Percentiles rank a stretch among this genome's conserved stretches.
phyloP scores from a whole-genome alignment of 2,113 vertebrate species.

The Carettochelys insculpta region DNA sequence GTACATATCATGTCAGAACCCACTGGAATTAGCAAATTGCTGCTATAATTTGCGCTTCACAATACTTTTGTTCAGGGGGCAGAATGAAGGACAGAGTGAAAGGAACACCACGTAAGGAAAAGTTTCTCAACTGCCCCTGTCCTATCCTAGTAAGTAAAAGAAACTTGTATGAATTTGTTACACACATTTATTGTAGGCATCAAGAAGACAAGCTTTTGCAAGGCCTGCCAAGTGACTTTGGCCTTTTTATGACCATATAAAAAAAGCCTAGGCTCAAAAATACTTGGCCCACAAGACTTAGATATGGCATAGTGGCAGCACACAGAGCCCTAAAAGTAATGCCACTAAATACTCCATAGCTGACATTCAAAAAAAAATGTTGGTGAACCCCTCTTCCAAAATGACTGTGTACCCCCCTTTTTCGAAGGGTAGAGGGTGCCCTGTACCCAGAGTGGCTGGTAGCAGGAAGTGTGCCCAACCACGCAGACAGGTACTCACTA shows the following conservation, averaged over 20 bases:
- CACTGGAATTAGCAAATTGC: fast-evolving
- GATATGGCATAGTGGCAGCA: neutral
- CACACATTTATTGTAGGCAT: neutral
- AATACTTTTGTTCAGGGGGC: neutral
- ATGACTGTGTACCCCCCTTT: neutral
- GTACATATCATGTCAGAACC: neutral
- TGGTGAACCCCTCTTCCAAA: neutral
- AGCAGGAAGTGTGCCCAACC: neutral
- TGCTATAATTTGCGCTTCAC: neutral
- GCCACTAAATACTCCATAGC: neutral
- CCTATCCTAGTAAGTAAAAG: neutral
- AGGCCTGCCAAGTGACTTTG: neutral
- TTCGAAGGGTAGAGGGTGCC: neutral
- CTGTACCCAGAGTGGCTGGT: neutral
- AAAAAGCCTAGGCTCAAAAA: neutral
- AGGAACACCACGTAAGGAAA: neutral
- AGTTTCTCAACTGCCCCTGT: neutral
- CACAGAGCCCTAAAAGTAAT: neutral
- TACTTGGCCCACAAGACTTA: neutral
- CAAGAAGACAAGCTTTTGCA: neutral
- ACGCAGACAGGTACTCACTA: neutral
- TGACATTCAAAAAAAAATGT: neutral
- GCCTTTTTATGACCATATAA: neutral
- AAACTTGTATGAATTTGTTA: neutral
- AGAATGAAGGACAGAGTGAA: neutral